These are phyloP conservation scores for Sarcophaga rosellei DNA, from an alignment of 2,888 invertebrate genomes.

Conservation along the genomic window DNA sequence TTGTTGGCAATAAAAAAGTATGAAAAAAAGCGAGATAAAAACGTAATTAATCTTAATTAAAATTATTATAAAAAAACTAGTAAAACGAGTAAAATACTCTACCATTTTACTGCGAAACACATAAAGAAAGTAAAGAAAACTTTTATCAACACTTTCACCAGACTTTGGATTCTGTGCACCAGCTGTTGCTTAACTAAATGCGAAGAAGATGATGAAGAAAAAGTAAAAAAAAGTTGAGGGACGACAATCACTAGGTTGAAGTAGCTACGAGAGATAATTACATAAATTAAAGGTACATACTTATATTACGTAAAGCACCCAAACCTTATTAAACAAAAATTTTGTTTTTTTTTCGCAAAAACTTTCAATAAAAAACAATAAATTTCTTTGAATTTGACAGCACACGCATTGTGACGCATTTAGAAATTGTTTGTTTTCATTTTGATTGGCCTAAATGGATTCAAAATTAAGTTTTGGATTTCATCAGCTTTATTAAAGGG, in stretches of 20 bases:
- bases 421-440: too few relatives aligned
- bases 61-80: conserved; percentile 21
- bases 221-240: not conserved
- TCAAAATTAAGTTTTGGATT: too few relatives aligned
- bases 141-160: conserved; percentile 1
- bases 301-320: not conserved
- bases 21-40: not conserved
- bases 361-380: not conserved
- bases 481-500: too few relatives aligned
- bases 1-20: conserved; percentile 29
- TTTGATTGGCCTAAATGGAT: too few relatives aligned
- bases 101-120: too few relatives aligned
- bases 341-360: not conserved
- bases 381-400: not conserved
- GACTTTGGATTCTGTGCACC: conserved; percentile 38
- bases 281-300: not conserved
- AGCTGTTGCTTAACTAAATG: conserved; percentile 37
- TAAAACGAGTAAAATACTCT: not conserved
- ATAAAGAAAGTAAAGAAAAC: conserved; percentile 15
- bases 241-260: not conserved
- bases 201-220: not conserved
- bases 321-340: not conserved
- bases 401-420: too few relatives aligned
- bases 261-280: not conserved
- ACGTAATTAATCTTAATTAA: conserved; percentile 66